phyloP scores from a whole-genome alignment of 2,888 invertebrate species.

The Cataglyphis rosenhaueri region DNA sequence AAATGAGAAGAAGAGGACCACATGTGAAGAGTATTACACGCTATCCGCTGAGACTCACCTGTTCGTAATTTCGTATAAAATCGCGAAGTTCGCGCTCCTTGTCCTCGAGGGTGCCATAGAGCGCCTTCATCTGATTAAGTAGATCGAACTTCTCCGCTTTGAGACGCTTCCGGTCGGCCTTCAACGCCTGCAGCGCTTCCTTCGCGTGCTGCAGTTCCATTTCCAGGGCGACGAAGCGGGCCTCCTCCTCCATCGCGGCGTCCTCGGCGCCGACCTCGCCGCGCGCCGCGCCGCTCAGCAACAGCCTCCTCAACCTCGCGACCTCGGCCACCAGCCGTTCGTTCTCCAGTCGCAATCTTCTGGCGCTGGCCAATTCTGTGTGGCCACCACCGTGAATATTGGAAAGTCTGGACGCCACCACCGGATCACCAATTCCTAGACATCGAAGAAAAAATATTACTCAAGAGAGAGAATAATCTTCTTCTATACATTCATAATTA shows the following conservation, averaged over 20 bases:
- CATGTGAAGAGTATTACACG: not conserved
- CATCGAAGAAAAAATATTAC: not conserved
- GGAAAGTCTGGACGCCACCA: constrained; percentile 82
- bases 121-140: constrained; percentile 96
- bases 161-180: constrained; percentile 95
- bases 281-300: constrained; percentile 89
- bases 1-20: not conserved
- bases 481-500: not conserved
- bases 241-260: constrained; percentile 86
- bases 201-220: constrained; percentile 92
- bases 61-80: constrained; percentile 97
- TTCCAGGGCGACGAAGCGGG: constrained; percentile 88
- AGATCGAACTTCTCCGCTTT: constrained; percentile 97
- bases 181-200: constrained; percentile 93
- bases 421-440: constrained; percentile 81
- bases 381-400: constrained; percentile 84
- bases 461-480: not conserved
- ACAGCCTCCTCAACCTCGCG: constrained; percentile 89
- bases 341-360: constrained; percentile 91
- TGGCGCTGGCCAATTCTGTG: constrained; percentile 87
- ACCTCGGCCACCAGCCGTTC: constrained; percentile 91
- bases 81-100: constrained; percentile 97
- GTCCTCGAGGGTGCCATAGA: constrained; percentile 97
- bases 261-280: constrained; percentile 88
- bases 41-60: constrained; percentile 87